Conservation (phyloP, 2,888 invertebrate genomes). For the Amphipyra tragopoginis region DNA sequence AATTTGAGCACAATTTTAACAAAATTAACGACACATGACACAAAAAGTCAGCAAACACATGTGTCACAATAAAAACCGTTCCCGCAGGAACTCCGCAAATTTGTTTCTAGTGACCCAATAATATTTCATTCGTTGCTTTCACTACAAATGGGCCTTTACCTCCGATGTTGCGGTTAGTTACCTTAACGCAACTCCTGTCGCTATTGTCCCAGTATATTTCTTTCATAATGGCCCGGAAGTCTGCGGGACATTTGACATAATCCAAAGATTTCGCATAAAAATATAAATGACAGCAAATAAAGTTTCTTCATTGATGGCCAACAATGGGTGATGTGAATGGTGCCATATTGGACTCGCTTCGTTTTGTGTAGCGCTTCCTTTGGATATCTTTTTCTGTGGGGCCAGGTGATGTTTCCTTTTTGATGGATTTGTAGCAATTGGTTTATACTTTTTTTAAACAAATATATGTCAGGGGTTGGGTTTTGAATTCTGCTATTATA, state of each 20-base stretch:
- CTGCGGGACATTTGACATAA: conserved; percentile 70
- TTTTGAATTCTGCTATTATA: conserved; percentile 28
- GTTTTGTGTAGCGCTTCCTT: conserved; percentile 61
- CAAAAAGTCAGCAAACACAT: conserved; percentile 42
- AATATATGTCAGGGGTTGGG: conserved; percentile 26
- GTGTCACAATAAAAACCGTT: conserved; percentile 37
- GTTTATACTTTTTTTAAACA: conserved; percentile 60
- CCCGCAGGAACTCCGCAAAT: conserved; percentile 57
- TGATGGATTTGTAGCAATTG: conserved; percentile 71
- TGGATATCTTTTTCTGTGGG: conserved; percentile 61
- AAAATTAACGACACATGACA: conserved; percentile 27
- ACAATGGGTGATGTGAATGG: conserved; percentile 73
- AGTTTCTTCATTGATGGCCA: conserved; percentile 73
- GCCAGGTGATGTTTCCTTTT: conserved; percentile 65
- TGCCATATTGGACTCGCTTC: conserved; percentile 48
- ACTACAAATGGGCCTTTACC: conserved; percentile 44
- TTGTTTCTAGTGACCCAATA: conserved; percentile 52
- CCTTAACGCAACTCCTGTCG: conserved; percentile 70
- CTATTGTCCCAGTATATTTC: conserved; percentile 63
- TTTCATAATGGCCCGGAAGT: conserved; percentile 80
- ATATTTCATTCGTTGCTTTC: conserved; percentile 54
- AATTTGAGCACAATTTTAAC: conserved; percentile 3
- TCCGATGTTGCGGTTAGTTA: conserved; percentile 73
- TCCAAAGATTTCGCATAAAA: conserved; percentile 73
- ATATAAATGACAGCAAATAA: conserved; percentile 85